Percentiles rank a stretch among this genome's conserved stretches.
phyloP scores from a whole-genome alignment of 2,888 invertebrate species.

The Nymphalis urticae region DNA sequence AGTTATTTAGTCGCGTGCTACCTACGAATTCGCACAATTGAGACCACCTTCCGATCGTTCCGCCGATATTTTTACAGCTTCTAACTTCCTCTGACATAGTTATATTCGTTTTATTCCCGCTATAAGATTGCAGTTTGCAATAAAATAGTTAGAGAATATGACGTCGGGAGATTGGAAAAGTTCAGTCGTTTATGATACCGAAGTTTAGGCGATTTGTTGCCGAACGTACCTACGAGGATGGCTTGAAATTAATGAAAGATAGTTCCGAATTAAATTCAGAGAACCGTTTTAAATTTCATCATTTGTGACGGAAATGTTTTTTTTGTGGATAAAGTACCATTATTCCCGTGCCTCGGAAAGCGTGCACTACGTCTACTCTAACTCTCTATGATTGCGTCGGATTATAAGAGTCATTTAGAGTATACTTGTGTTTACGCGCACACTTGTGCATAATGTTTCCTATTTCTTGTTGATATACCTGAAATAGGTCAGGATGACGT shows the following conservation, averaged over 20 bases:
- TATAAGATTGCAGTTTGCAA: slow-evolving; percentile 51
- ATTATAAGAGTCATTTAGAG: no score
- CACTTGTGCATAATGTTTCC: no score
- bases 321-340: no score
- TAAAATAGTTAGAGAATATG: slow-evolving; percentile 54
- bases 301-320: no score
- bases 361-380: no score
- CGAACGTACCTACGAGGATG: slow-evolving; percentile 34
- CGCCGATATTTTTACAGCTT: slow-evolving; percentile 36
- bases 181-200: slow-evolving; percentile 47
- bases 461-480: no score
- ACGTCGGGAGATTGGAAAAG: slow-evolving; percentile 51
- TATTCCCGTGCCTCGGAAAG: no score
- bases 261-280: not conserved
- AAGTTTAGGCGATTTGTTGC: slow-evolving; percentile 45
- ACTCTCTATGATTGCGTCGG: no score
- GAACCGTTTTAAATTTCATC: not conserved
- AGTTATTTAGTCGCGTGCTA: no score
- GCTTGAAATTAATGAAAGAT: not conserved
- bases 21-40: not conserved
- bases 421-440: no score
- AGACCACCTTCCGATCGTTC: slow-evolving; percentile 46
- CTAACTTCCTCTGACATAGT: slow-evolving; percentile 44
- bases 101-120: slow-evolving; percentile 42
- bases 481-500: no score